Percentiles rank a stretch among this genome's conserved stretches.
These are phyloP conservation scores for Dascillus cervinus DNA, from an alignment of 2,888 invertebrate species.

Conservation along the genomic window DNA sequence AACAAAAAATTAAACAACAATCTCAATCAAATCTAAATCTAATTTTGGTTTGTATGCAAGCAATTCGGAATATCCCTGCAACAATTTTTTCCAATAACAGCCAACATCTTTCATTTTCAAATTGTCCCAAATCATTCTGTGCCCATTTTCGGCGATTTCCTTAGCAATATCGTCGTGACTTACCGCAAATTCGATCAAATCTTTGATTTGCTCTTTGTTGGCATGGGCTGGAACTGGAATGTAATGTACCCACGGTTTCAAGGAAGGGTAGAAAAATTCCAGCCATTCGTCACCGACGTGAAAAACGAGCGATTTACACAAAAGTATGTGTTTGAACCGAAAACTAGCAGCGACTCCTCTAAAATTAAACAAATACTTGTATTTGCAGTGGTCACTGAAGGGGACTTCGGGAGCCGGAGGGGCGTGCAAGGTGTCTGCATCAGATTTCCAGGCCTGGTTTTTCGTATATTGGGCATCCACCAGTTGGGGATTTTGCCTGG, in stretches of 20 bases:
- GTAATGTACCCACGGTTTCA: conserved; percentile 95
- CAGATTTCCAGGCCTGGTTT: conserved; percentile 97
- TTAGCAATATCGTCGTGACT: conserved; percentile 65
- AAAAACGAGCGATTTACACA: conserved; percentile 87
- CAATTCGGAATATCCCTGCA: conserved; percentile 66
- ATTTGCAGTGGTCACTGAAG: conserved; percentile 87
- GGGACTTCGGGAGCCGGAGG: conserved; percentile 80
- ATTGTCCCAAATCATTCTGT: conserved; percentile 75
- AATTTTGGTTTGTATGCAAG: conserved; percentile 55
- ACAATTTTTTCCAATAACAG: conserved; percentile 80
- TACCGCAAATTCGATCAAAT: conserved; percentile 66
- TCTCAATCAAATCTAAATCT: conserved; percentile 52
- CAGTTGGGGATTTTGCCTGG: conserved; percentile 63
- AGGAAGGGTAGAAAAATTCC: conserved; percentile 86
- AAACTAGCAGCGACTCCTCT: conserved; percentile 97
- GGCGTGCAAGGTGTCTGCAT: conserved; percentile 76
- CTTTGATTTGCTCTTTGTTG: conserved; percentile 59
- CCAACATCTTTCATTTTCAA: conserved; percentile 72
- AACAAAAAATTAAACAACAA: conserved; percentile 29
- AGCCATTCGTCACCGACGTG: conserved; percentile 92
- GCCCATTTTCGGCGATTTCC: conserved; percentile 77
- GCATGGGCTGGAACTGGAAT: conserved; percentile 68
- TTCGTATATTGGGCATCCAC: conserved; percentile 94
- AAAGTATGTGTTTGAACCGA: conserved; percentile 88
- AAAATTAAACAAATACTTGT: conserved; percentile 92